Evolutionary conservation across 2,797 vertebrate species (phyloP), one percentile per base, ranked within the genome.

Genomic region (Eptatretus atami): DNA sequence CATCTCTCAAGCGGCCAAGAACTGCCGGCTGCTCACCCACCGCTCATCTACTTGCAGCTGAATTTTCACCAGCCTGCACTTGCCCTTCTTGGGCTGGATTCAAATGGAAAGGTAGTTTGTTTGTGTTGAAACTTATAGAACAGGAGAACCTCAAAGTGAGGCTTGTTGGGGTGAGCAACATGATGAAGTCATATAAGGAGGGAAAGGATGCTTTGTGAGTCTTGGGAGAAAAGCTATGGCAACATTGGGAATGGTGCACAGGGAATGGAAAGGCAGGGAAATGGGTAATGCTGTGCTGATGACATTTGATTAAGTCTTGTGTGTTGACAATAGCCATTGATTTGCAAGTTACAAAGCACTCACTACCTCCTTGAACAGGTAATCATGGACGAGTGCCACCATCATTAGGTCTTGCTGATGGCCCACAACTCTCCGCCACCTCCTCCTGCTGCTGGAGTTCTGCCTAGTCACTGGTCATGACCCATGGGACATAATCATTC

Each of bases 391-490:
- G 88, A 0, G 82, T 96, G 71, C 90, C 88, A 0, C 90, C 88
- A 0, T 95, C 88, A 12, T 86, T 95, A 84, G 88, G 90, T 53
- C 88, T 44, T 44, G 31, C 31, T 44, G 31, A 44, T 44, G 31
- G 31, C 31, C 31, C 31, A 44, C 85, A 8, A 81, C 86, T 0
- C 76, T 96, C 65, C 80, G 86, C 61, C 86, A 96, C 73, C 74
- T 96, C 68, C 76, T 96, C 44, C 95, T 96, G 71, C 76, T 96
- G 52, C 53, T 96, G 73, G 90, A 95, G 73, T 96, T 95, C 70
- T 95, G 88, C 78, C 94, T 96, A 85, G 90, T 96, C 71, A 96
- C 90, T 0, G 90, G 88, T 24, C 93, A 92, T 0, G 90, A 96
- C 75, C 94, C 87, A 86, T 95, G 90, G 90, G 90, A 96, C 44